phyloP scores from a whole-genome alignment of 2,888 invertebrate genomes.

The Tenthredo notha region DNA sequence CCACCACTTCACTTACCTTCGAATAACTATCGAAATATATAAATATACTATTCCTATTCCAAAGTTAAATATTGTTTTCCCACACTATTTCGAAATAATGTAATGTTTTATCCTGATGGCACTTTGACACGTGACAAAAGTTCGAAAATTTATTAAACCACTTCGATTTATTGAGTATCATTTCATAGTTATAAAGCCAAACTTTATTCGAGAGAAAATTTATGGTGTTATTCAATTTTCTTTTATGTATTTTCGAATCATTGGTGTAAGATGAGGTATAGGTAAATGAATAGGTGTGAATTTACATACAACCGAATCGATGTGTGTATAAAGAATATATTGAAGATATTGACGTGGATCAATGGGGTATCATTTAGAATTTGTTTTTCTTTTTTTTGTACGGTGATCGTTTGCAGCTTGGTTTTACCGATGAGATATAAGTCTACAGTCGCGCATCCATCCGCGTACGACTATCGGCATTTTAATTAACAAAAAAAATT shows the following conservation, averaged over 20 bases:
- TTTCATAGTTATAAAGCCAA: neutral
- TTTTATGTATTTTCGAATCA: neutral
- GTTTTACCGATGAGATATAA: neutral
- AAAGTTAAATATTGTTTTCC: conserved; percentile 45
- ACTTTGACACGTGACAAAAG: conserved; percentile 73
- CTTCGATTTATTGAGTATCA: neutral
- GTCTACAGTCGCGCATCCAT: neutral
- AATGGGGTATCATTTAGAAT: conserved; percentile 15
- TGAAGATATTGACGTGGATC: conserved; percentile 21
- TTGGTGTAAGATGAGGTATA: neutral
- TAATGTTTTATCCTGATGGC: conserved; percentile 68
- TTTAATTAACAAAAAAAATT: conserved; percentile 21
- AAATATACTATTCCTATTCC: neutral
- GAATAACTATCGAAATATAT: neutral
- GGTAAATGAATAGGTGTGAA: neutral
- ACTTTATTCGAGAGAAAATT: conserved; percentile 2
- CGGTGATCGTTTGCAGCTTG: neutral
- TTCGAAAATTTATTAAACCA: conserved; percentile 60
- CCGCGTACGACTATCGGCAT: conserved; percentile 4
- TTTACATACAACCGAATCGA: neutral
- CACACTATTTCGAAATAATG: conserved; percentile 53
- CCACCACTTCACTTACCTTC: neutral
- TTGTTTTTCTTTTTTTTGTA: no score
- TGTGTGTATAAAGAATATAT: neutral
- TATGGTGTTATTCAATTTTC: conserved; percentile 8